Conservation (phyloP, 2,113 vertebrate species). For the Bos indicus region DNA sequence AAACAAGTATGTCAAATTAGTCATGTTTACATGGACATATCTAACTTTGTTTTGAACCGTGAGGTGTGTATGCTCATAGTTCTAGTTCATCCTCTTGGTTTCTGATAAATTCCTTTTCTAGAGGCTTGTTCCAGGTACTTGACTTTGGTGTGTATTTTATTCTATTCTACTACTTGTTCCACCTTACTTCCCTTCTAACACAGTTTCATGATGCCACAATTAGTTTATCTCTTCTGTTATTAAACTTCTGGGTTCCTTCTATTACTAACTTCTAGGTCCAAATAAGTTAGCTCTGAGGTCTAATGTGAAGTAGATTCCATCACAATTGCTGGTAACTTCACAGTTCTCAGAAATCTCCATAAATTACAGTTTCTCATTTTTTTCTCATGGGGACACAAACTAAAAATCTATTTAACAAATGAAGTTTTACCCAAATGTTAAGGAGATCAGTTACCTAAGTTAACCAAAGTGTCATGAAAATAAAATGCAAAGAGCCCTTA, state of each 20-base stretch:
- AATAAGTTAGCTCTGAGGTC: background rate
- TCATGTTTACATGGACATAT: background rate
- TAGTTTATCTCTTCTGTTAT: background rate
- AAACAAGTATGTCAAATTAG: background rate
- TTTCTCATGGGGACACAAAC: background rate
- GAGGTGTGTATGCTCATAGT: background rate
- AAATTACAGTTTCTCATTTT: background rate
- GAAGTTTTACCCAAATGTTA: background rate
- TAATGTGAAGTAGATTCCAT: background rate
- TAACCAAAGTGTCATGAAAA: background rate
- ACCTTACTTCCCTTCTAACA: background rate
- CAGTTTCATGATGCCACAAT: background rate
- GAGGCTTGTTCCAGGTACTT: background rate
- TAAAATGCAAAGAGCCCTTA: background rate
- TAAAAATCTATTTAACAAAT: background rate
- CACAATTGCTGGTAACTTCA: background rate
- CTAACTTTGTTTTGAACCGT: background rate
- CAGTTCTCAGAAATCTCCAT: background rate
- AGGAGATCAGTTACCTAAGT: background rate
- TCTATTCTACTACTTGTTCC: background rate
- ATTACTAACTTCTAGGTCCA: background rate
- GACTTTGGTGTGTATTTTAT: background rate
- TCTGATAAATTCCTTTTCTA: background rate
- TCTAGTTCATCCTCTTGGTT: background rate
- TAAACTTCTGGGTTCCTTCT: background rate